Conservation (phyloP, 2,888 invertebrate species). For the Drosophila dives region DNA sequence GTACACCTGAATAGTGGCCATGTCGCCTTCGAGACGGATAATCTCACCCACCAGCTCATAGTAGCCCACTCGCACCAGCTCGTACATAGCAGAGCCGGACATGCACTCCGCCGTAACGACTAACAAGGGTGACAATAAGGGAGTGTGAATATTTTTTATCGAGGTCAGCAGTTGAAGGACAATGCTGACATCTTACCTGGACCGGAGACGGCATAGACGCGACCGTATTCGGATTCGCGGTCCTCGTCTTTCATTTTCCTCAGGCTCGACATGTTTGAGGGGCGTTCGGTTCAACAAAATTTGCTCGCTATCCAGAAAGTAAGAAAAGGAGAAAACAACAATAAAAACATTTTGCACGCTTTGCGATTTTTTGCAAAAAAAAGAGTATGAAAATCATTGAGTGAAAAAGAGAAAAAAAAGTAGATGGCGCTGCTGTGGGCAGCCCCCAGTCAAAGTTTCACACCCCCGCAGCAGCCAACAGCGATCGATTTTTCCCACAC, state of each 20-base stretch:
- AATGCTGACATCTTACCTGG: conserved; percentile 89
- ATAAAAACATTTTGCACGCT: conserved; percentile 57
- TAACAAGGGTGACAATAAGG: conserved; percentile 80
- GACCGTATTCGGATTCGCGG: conserved; percentile 94
- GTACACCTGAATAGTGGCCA: conserved; percentile 99
- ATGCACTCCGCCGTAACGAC: conserved; percentile 99
- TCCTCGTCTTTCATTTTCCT: conserved; percentile 88
- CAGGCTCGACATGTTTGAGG: conserved; percentile 75
- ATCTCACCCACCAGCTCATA: conserved; percentile 99
- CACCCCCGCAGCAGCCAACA: conserved; percentile 54
- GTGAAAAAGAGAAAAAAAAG: conserved; percentile 27
- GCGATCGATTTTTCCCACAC: conserved; percentile 73
- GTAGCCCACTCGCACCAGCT: conserved; percentile 99
- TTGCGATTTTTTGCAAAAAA: conserved; percentile 16
- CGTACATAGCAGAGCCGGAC: conserved; percentile 99
- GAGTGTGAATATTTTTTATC: not conserved
- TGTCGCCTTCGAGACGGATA: conserved; percentile 99
- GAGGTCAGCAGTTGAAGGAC: conserved; percentile 58
- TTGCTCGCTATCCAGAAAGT: conserved; percentile 42
- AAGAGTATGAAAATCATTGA: not conserved
- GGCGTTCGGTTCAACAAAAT: conserved; percentile 51
- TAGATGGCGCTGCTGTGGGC: conserved; percentile 66
- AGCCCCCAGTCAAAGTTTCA: conserved; percentile 68
- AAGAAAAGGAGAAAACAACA: conserved; percentile 17
- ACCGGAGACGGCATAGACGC: conserved; percentile 98